Evolutionary conservation across 2,113 vertebrate genomes (phyloP), one percentile per base, ranked within the genome.

Genomic region (Mesocricetus auratus): DNA sequence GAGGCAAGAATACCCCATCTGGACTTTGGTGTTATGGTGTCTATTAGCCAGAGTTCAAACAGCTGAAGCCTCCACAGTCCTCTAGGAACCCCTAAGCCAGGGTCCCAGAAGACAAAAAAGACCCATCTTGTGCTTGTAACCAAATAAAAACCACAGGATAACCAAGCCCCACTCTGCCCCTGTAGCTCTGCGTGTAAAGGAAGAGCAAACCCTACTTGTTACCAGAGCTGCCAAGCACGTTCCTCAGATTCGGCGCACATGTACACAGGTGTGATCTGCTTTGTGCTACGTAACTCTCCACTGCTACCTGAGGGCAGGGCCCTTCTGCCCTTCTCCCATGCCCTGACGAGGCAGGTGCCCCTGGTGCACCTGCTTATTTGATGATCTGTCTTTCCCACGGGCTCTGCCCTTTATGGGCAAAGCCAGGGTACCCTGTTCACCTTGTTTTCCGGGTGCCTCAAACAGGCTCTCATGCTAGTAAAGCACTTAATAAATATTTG

Each of bases 401-500:
- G 93, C 88, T 95, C 94, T 73, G 58, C 64, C 29, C 0, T 90
- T 47, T 88, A 47, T 86, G 71, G 93, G 66, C 4, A 58, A 89
- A 89, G 45, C 90, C 88, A 19, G 50, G 77, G 71, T 19, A 42
- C 31, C 89, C 19, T 21, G 60, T 7, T 96, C 89, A 78, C 75
- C 62, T 69, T 91, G 92, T 94, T 75, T 93, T 83, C 86, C 92
- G 77, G 75, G 92, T 94, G 50, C 68, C 56, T 77, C 73, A 66
- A 88, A 69, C 4, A 88, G 96, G 42, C 83, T 78, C 89, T 95
- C 60, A 73, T 17, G 22, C 89, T 92, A 53, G 82, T 91, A 96
- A 97, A 94, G 85, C 31, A 4, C 89, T 96, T 94, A 95, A 94
- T 94, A 96, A 95, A 97, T 95, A 98, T 97, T 97, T 97, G 95